These are phyloP conservation scores for Pangasianodon gigas DNA, from an alignment of 2,113 vertebrate genomes.

Conservation along the genomic window DNA sequence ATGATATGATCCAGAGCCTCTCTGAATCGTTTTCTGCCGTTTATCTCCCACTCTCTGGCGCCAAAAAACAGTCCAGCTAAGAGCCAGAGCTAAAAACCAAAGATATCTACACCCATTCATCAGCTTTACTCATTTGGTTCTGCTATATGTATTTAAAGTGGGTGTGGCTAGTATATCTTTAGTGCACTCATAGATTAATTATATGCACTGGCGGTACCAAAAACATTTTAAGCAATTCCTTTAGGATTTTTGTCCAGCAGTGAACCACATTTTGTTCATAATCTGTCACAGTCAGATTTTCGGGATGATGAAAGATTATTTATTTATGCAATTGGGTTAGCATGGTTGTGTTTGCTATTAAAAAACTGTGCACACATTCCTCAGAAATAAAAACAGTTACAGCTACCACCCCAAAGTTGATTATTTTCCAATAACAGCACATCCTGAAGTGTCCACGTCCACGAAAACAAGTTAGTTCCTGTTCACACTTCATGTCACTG, in stretches of 20 bases:
- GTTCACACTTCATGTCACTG: not conserved
- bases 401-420: not conserved
- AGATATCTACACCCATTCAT: not conserved
- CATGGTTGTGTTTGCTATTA: not conserved
- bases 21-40: slow-evolving; percentile 37
- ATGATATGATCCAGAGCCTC: slow-evolving; percentile 47
- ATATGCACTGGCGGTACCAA: not conserved
- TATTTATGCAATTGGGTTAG: not conserved
- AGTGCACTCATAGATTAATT: not conserved
- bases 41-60: slow-evolving; percentile 28
- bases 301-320: not conserved
- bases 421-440: not conserved
- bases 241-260: not conserved
- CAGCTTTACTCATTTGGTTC: not conserved
- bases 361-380: not conserved
- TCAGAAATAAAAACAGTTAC: not conserved
- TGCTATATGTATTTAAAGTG: not conserved
- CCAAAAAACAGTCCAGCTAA: not conserved
- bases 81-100: not conserved
- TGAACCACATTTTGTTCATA: not conserved
- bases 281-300: not conserved
- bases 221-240: too few species aligned
- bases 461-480: not conserved
- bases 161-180: not conserved
- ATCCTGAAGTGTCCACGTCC: not conserved